phyloP scores from a whole-genome alignment of 1,140 invertebrate species.

The Trachelipus rathkii region DNA sequence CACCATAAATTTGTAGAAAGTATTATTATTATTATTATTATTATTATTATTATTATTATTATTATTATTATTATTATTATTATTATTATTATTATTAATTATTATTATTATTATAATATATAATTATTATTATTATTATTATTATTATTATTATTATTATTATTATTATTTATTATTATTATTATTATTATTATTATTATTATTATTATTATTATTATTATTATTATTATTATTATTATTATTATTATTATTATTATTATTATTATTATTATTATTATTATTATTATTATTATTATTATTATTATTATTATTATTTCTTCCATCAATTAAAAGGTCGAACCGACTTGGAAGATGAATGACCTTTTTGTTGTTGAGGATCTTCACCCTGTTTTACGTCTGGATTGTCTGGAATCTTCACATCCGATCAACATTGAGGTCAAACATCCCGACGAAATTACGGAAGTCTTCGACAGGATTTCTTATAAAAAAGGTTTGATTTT shows the following conservation, averaged over 20 bases:
- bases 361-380: conserved; percentile 49
- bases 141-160: neutral
- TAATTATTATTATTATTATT: neutral
- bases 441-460: conserved; percentile 85
- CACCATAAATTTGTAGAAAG: too few species aligned
- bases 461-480: conserved; percentile 91
- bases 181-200: neutral
- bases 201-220: neutral
- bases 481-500: conserved; percentile 69
- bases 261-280: conserved; percentile 8
- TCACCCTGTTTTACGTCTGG: conserved; percentile 78
- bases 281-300: neutral
- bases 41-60: too few species aligned
- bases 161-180: neutral
- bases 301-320: too few species aligned
- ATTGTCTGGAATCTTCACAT: conserved; percentile 82
- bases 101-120: too few species aligned
- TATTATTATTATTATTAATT: too few species aligned
- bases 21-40: too few species aligned
- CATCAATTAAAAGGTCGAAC: conserved; percentile 22
- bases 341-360: conserved; percentile 38
- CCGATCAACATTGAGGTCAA: conserved; percentile 82
- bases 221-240: conserved; percentile 5
- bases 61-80: too few species aligned
- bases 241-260: conserved; percentile 9